Percentiles rank a stretch among this genome's conserved stretches.
Evolutionary conservation across 2,888 invertebrate species (phyloP).

Genomic region (Erebia aethiops): DNA sequence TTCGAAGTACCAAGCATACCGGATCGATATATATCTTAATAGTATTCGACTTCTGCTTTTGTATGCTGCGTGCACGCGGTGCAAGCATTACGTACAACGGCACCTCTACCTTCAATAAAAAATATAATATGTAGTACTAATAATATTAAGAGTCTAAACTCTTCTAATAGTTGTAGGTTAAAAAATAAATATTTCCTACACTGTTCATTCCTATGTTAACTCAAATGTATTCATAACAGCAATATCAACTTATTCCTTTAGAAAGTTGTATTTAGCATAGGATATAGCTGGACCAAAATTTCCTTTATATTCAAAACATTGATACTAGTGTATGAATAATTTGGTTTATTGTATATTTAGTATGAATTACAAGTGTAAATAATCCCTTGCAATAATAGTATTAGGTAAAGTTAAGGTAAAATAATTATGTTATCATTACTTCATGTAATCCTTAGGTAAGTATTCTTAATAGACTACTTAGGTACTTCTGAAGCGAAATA

Average conservation of each 20-base stretch:
- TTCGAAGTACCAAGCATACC: too few relatives aligned
- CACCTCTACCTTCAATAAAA: conserved; percentile 9
- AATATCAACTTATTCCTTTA: conserved; percentile 70
- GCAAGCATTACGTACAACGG: too few relatives aligned
- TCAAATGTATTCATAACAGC: conserved; percentile 60
- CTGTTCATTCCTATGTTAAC: conserved; percentile 60
- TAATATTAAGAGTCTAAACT: conserved; percentile 19
- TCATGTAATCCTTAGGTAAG: conserved; percentile 75
- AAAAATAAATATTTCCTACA: conserved; percentile 32
- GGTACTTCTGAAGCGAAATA: conserved; percentile 56
- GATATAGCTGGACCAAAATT: conserved; percentile 83
- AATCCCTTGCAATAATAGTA: conserved; percentile 78
- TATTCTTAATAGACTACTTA: conserved; percentile 64
- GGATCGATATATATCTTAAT: too few relatives aligned
- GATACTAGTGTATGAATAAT: conserved; percentile 58
- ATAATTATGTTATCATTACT: conserved; percentile 61
- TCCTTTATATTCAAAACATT: conserved; percentile 71
- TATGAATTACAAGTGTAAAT: conserved; percentile 68
- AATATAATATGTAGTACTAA: conserved; percentile 12
- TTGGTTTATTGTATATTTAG: conserved; percentile 71
- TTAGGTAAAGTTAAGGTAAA: conserved; percentile 56
- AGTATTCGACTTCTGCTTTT: too few relatives aligned
- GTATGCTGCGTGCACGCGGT: too few relatives aligned
- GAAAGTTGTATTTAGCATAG: conserved; percentile 76
- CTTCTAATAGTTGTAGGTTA: conserved; percentile 32